Conservation (phyloP, 1,140 invertebrate genomes). For the Cepaea nemoralis region DNA sequence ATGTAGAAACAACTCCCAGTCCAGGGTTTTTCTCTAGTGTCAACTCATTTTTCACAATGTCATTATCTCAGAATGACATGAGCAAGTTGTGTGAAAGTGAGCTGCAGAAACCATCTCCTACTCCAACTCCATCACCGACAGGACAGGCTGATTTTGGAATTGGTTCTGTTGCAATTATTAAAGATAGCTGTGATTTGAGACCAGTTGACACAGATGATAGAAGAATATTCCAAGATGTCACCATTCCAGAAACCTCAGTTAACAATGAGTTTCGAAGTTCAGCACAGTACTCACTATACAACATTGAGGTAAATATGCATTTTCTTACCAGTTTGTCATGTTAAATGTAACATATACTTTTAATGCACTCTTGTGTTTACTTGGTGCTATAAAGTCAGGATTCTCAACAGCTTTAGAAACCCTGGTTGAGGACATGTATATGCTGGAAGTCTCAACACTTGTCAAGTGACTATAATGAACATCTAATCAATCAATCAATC, state of each 20-base stretch:
- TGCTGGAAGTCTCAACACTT: too few species aligned
- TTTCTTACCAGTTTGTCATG: too few species aligned
- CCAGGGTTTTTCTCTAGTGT: slow-evolving; percentile 15
- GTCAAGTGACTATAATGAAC: too few species aligned
- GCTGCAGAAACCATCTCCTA: neutral
- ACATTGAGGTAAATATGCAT: slow-evolving; percentile 49
- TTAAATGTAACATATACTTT: too few species aligned
- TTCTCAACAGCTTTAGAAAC: too few species aligned
- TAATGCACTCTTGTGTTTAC: too few species aligned
- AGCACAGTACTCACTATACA: slow-evolving; percentile 53
- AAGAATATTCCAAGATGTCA: slow-evolving; percentile 51
- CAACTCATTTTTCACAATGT: neutral
- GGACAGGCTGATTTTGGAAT: neutral
- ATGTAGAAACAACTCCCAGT: neutral
- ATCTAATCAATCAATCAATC: too few species aligned
- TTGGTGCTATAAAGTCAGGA: too few species aligned
- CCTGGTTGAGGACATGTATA: too few species aligned
- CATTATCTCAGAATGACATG: slow-evolving; percentile 7
- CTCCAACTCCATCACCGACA: slow-evolving; percentile 17
- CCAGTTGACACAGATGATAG: slow-evolving; percentile 15
- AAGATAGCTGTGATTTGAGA: neutral
- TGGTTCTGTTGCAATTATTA: neutral
- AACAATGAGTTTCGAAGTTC: slow-evolving; percentile 48
- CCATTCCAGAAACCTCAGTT: slow-evolving; percentile 48
- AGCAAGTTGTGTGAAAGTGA: neutral